phyloP scores from a whole-genome alignment of 2,797 vertebrate species.

The Adrianichthys oophorus region DNA sequence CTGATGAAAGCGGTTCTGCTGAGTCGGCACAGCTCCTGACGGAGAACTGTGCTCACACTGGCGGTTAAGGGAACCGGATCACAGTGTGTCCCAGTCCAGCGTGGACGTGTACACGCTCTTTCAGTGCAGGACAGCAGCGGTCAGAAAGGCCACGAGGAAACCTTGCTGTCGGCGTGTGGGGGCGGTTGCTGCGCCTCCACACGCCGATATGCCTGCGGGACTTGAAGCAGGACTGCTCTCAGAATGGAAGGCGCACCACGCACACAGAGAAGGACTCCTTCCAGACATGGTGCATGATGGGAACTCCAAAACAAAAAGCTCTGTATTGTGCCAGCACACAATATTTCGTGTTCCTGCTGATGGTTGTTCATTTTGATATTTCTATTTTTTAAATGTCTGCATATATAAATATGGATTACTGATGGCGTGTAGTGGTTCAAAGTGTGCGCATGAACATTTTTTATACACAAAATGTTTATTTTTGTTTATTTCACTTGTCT shows the following conservation, averaged over 20 bases:
- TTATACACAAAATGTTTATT: constrained; percentile 84
- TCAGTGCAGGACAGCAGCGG: neutral
- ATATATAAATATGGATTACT: constrained; percentile 86
- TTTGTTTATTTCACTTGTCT: constrained; percentile 48
- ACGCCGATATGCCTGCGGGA: constrained; percentile 26
- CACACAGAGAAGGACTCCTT: constrained; percentile 68
- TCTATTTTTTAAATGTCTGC: constrained; percentile 84
- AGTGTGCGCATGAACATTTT: constrained; percentile 83
- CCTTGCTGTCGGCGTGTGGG: neutral
- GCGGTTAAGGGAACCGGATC: constrained; percentile 14
- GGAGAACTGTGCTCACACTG: constrained; percentile 29
- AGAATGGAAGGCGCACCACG: constrained; percentile 66
- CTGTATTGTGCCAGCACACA: constrained; percentile 81
- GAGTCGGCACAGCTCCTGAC: constrained; percentile 36
- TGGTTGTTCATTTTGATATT: constrained; percentile 78
- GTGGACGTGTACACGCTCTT: constrained; percentile 38
- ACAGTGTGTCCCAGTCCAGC: constrained; percentile 25
- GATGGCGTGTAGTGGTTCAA: constrained; percentile 83
- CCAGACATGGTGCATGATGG: constrained; percentile 80
- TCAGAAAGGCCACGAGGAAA: too few relatives aligned
- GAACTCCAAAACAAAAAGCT: constrained; percentile 55
- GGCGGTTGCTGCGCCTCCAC: constrained; percentile 24
- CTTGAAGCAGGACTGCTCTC: constrained; percentile 16
- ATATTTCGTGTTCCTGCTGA: constrained; percentile 78
- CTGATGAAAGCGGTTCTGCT: constrained; percentile 31